A percentile compares a stretch with the other conserved stretches of the same genome.
Evolutionary conservation across 2,797 vertebrate species (phyloP).

Genomic region (Sebastolobus alascanus): DNA sequence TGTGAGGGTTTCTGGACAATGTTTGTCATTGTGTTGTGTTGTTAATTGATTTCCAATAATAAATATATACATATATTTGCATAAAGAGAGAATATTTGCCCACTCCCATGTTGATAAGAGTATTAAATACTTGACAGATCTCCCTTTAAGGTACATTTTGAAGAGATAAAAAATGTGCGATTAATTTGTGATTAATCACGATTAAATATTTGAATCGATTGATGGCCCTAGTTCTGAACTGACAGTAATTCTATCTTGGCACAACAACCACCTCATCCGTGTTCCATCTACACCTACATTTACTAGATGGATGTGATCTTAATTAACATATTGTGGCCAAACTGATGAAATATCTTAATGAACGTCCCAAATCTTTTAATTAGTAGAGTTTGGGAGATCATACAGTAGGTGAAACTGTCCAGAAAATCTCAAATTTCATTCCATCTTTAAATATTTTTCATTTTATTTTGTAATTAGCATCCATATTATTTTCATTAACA

Average conservation of each 20-base stretch:
- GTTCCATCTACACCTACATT: neutral
- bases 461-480: neutral
- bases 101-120: too few relatives aligned
- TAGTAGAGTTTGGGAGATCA: neutral
- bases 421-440: neutral
- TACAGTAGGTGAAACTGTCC: neutral
- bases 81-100: too few relatives aligned
- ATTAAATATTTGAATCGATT: too few relatives aligned
- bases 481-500: neutral
- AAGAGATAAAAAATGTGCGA: too few relatives aligned
- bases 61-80: too few relatives aligned
- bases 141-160: too few relatives aligned
- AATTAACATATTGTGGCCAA: neutral
- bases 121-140: too few relatives aligned
- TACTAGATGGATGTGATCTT: neutral
- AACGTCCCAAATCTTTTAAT: neutral
- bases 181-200: too few relatives aligned
- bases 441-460: neutral
- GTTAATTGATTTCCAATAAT: too few relatives aligned
- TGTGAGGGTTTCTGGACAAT: too few relatives aligned
- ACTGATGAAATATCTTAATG: neutral
- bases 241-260: neutral
- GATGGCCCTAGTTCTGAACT: too few relatives aligned
- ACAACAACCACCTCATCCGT: neutral
- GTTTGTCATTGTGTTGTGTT: too few relatives aligned